A percentile compares a stretch with the other conserved stretches of the same genome.
Conservation (phyloP, 2,113 vertebrate genomes). For the Gavia stellata region DNA sequence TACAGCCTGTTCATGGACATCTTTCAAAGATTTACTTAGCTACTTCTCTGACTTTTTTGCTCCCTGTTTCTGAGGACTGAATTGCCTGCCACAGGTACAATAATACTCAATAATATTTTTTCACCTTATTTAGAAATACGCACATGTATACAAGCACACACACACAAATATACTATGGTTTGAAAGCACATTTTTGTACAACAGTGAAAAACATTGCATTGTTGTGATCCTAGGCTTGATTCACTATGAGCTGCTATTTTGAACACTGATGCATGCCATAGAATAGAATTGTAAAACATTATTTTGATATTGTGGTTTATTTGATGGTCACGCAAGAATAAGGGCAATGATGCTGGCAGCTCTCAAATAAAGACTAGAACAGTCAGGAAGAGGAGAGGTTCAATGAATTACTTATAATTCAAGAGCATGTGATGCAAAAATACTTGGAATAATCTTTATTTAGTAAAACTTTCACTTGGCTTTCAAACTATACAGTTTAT, state of each 20-base stretch:
- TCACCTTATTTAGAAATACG: not conserved
- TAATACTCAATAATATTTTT: not conserved
- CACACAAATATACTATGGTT: not conserved
- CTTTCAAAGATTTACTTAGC: not conserved
- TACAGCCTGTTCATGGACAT: not conserved
- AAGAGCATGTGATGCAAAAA: not conserved
- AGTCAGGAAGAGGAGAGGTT: not conserved
- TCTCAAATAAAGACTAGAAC: not conserved
- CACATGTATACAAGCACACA: not conserved
- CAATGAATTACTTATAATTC: not conserved
- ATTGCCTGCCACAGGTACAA: not conserved
- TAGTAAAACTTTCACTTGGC: not conserved
- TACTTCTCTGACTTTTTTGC: not conserved
- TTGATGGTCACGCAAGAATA: not conserved
- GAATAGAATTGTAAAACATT: not conserved
- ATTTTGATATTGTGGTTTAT: not conserved
- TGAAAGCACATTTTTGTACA: not conserved
- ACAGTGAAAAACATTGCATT: not conserved
- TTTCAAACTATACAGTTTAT: not conserved
- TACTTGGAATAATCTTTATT: not conserved
- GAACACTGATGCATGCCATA: not conserved
- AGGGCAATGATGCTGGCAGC: not conserved
- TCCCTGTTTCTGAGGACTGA: not conserved
- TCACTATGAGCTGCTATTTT: not conserved
- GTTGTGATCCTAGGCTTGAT: not conserved